Base-by-base conservation (phyloP, 2,113 vertebrate species). In the Cyphomyrus plagiostoma region DNA sequence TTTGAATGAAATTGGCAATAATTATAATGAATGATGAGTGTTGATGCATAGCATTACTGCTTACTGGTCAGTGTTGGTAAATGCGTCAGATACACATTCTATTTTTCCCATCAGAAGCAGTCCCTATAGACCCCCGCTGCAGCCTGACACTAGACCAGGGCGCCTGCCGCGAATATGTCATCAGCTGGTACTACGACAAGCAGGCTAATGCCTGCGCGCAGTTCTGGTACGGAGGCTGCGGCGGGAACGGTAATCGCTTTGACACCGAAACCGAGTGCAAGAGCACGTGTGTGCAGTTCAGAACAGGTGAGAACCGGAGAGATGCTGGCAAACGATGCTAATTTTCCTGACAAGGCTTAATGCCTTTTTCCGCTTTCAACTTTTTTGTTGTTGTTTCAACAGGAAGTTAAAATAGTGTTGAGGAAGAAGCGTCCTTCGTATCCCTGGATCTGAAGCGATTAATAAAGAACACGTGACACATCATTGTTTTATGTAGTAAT, bases 161-260 rank as follows among this genome's bases (percentile, higher is more conserved):
- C 42, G 88, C 95, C 4, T 97, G 97, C 87, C 92, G 96, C 90
- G 92, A 94, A 2, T 98, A 97, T 35, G 91, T 90, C 26, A 97
- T 97, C 91, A 93, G 93, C 89, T 97, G 97, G 97, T 97, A 97
- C 70, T 97, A 97, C 0, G 96, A 97, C 87, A 95, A 95, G 91
- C 96, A 97, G 90, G 96, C 96, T 84, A 97, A 98, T 46, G 92
- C 97, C 26, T 98, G 96, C 89, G 97, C 95, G 91, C 96, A 97
- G 95, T 98, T 98, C 94, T 98, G 97, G 97, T 97, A 96, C 0
- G 95, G 96, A 90, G 96, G 97, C 93, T 98, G 96, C 0, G 89
- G 94, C 15, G 97, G 96, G 91, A 98, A 98, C 52, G 93, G 92
- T 26, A 97, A 98, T 93, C 96, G 97, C 85, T 97, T 95, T 91